These are phyloP conservation scores for Erpornis zantholeuca DNA, from an alignment of 2,113 vertebrate genomes.

Conservation along the genomic window DNA sequence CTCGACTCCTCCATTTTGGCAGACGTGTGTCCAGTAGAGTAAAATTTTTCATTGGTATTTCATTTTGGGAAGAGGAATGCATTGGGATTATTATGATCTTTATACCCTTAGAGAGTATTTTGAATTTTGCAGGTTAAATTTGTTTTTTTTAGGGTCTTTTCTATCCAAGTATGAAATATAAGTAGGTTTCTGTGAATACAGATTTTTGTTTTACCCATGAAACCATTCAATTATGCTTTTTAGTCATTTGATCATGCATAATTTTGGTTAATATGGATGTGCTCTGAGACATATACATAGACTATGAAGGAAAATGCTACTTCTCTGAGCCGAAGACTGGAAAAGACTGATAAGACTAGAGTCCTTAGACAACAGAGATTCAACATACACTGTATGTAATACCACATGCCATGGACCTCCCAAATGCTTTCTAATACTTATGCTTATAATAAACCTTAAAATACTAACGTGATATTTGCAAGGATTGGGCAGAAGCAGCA, in stretches of 20 bases:
- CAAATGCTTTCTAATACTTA: not conserved
- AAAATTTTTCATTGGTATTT: not conserved
- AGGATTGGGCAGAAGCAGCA: not conserved
- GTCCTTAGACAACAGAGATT: not conserved
- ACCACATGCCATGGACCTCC: not conserved
- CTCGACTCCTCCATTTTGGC: not conserved
- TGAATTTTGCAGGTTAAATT: not conserved
- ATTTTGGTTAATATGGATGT: not conserved
- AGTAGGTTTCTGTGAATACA: not conserved
- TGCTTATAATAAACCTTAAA: not conserved
- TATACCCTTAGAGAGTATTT: not conserved
- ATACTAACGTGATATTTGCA: not conserved
- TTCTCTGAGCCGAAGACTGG: not conserved
- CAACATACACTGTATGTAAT: accelerated
- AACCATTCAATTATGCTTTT: not conserved
- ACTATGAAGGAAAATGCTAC: not conserved
- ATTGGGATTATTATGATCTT: not conserved
- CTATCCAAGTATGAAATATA: not conserved
- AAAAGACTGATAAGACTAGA: not conserved
- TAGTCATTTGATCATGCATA: not conserved
- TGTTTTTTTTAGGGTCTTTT: not conserved
- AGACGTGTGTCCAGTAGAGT: not conserved
- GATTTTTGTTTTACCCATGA: not conserved
- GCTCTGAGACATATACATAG: not conserved
- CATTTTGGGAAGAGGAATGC: not conserved